A percentile compares a stretch with the other conserved stretches of the same genome.
These are phyloP conservation scores for Bellardia bayeri DNA, from an alignment of 2,888 invertebrate genomes.

Conservation along the genomic window DNA sequence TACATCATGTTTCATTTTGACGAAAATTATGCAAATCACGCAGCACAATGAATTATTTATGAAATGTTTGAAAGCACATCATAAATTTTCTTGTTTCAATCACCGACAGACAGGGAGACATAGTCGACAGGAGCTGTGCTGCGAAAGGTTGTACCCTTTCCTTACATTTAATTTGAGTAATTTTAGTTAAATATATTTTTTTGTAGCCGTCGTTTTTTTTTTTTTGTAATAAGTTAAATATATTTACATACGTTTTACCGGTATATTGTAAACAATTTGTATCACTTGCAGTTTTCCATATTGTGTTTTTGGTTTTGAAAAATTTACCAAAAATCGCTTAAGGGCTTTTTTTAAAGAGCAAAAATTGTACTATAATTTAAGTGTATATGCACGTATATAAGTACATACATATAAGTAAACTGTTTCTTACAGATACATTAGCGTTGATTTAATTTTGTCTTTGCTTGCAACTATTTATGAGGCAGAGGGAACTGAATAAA, in stretches of 20 bases:
- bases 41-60: slow-evolving; percentile 75
- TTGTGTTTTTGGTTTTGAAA: not conserved
- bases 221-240: not conserved
- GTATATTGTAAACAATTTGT: slow-evolving; percentile 53
- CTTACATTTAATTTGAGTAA: slow-evolving; percentile 63
- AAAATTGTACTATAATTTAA: not conserved
- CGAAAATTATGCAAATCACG: slow-evolving; percentile 76
- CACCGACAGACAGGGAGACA: slow-evolving; percentile 22
- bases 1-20: slow-evolving; percentile 72
- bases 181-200: slow-evolving; percentile 62
- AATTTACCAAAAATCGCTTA: slow-evolving; percentile 50
- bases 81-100: slow-evolving; percentile 72
- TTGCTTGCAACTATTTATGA: not conserved
- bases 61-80: slow-evolving; percentile 74
- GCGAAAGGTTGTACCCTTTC: slow-evolving; percentile 66
- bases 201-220: slow-evolving; percentile 39
- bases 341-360: slow-evolving; percentile 11
- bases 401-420: not conserved
- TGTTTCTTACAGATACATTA: slow-evolving; percentile 4
- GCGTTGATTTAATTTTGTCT: slow-evolving; percentile 44
- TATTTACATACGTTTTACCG: slow-evolving; percentile 59
- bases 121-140: slow-evolving; percentile 51
- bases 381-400: not conserved
- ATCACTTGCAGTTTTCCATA: slow-evolving; percentile 37
- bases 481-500: not conserved